Conservation (phyloP, 2,113 vertebrate species). For the Catharus fuscescens region DNA sequence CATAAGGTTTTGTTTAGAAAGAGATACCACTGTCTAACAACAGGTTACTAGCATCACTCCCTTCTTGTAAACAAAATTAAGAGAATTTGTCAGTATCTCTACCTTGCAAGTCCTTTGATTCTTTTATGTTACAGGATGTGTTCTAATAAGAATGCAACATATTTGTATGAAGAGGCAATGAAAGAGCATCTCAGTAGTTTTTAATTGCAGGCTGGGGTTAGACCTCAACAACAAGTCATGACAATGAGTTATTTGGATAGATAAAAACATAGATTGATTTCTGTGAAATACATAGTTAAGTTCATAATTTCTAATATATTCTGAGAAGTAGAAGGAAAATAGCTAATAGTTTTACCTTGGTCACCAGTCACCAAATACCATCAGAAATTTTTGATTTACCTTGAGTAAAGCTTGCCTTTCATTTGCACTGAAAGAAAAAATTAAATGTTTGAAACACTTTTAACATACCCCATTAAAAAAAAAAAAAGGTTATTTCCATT, state of each 20-base stretch:
- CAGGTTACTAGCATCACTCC: not conserved
- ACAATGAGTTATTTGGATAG: not conserved
- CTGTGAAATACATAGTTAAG: not conserved
- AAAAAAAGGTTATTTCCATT: not conserved
- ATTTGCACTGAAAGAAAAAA: not conserved
- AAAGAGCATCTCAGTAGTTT: not conserved
- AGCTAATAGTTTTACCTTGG: not conserved
- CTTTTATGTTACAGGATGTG: not conserved
- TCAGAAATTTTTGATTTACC: not conserved
- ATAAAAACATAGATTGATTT: not conserved
- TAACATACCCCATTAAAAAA: not conserved
- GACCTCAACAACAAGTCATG: rapidly evolving
- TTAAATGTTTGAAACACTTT: not conserved
- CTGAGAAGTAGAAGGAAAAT: not conserved
- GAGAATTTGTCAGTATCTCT: not conserved
- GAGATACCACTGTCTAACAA: not conserved
- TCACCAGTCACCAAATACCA: not conserved
- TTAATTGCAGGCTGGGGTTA: not conserved
- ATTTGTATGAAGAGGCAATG: not conserved
- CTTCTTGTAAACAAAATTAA: not conserved
- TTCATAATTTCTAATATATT: not conserved
- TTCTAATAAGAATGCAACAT: not conserved
- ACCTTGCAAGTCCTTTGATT: not conserved
- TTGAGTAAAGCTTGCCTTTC: not conserved
- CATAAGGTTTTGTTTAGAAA: not conserved